Base-by-base conservation (phyloP, 2,888 invertebrate species). In the Dusona sp. region DNA sequence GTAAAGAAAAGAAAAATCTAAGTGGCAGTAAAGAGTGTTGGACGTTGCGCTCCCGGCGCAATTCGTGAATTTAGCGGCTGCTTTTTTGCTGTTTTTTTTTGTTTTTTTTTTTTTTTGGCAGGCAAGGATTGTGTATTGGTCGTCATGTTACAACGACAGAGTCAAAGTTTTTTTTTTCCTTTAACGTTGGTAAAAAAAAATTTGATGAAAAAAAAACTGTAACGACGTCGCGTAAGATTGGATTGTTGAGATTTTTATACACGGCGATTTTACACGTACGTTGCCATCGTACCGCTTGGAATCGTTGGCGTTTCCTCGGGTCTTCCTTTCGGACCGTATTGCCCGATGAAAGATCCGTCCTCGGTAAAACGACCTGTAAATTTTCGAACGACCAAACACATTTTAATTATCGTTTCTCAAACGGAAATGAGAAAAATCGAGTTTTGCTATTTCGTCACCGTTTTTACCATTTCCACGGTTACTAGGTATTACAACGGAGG, bases 301-400 rank as follows among this genome's bases (percentile, higher is more conserved):
- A 94, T 93, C 88, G 94, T 92, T 88, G 95, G 94, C 91, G 94
- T 94, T 89, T 95, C 94, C 88, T 95, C 95, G 90, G 95, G 94
- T 92, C 95, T 94, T 91, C 93, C 93, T 91, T 95, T 95, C 42
- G 97, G 97, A 92, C 98, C 98, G 95, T 99, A 99, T 95, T 98
- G 98, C 72, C 99, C 99, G 94, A 99, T 99, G 95, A 99, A 99
- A 88, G 99, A 99, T 73, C 99, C 99, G 95, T 99, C 99, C 95
- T 99, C 99, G 89, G 99, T 98, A 95, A 99, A 99, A 91, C 98
- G 98, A 94, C 97, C 97, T 97, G 95, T 13, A 84, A 78, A 84
- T 87, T 79, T 80, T 67, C 61, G 33, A 33, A 79, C 13, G n/a
- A 36, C 25, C 36, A 64, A 38, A 29, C 61, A 29, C 61, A 29